Conservation (phyloP, 2,113 vertebrate species). For the Noturus placidus region DNA sequence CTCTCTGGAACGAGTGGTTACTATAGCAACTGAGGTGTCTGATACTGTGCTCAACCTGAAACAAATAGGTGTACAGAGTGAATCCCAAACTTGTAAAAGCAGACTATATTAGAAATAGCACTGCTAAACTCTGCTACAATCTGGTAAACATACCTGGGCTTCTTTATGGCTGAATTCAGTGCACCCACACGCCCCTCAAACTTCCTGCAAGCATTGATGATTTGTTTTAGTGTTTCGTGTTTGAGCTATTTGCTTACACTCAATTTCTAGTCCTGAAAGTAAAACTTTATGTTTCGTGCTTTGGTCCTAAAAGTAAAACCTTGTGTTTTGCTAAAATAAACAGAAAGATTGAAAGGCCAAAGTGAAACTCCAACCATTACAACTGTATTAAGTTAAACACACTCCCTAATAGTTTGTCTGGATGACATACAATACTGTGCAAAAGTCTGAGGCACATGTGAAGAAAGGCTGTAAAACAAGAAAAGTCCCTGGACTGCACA, state of each 20-base stretch:
- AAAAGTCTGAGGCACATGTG: background rate
- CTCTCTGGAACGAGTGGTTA: conserved; percentile 93
- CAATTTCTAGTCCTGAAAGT: background rate
- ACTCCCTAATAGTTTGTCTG: background rate
- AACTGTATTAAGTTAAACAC: background rate
- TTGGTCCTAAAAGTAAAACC: background rate
- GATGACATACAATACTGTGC: background rate
- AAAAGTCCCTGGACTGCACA: no score
- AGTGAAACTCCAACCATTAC: background rate
- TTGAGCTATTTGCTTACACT: background rate
- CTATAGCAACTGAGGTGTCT: conserved; percentile 90
- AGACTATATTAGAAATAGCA: background rate
- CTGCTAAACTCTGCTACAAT: background rate
- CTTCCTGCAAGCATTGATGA: conserved; percentile 71
- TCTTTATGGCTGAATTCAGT: conserved; percentile 90
- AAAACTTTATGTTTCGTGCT: background rate
- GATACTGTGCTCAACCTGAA: conserved; percentile 83
- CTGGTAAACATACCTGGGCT: conserved; percentile 81
- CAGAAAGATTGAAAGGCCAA: background rate
- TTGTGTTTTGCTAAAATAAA: background rate
- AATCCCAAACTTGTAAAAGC: background rate
- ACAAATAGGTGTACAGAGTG: background rate
- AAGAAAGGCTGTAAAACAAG: background rate
- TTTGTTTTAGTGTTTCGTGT: background rate
- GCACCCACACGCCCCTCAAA: conserved; percentile 88